Conservation (phyloP, 2,113 vertebrate species). For the Sorex araneus region DNA sequence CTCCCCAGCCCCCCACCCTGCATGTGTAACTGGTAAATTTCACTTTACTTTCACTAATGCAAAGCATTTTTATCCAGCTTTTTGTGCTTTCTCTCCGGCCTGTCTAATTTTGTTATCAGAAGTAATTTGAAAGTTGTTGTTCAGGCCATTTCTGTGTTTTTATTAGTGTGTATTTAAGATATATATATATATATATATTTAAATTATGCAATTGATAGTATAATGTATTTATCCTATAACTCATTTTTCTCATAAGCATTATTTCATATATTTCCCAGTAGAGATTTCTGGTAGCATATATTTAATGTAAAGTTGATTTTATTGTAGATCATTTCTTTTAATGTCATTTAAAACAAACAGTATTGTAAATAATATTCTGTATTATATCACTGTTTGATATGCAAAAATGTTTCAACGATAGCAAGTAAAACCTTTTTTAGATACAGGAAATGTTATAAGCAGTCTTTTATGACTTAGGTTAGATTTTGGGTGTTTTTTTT, state of each 20-base stretch:
- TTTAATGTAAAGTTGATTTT: not conserved
- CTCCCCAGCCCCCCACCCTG: too few species aligned
- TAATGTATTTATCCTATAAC: not conserved
- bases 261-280: conserved; percentile 48
- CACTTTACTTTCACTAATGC: too few species aligned
- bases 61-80: too few species aligned
- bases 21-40: too few species aligned
- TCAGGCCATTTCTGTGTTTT: not conserved
- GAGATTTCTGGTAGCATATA: not conserved
- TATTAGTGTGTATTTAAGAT: not conserved
- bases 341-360: too few species aligned
- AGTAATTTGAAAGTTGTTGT: not conserved
- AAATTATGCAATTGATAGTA: not conserved
- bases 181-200: too few species aligned
- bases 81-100: too few species aligned
- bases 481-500: too few species aligned
- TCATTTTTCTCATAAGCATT: conserved; percentile 33
- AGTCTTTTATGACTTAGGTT: conserved; percentile 10
- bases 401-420: not conserved
- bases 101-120: too few species aligned
- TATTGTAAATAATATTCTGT: not conserved
- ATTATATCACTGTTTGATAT: too few species aligned
- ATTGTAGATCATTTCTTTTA: not conserved
- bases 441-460: conserved; percentile 30
- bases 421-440: not conserved